These are phyloP conservation scores for Notiomystis cincta DNA, from an alignment of 2,113 vertebrate genomes.

Conservation along the genomic window DNA sequence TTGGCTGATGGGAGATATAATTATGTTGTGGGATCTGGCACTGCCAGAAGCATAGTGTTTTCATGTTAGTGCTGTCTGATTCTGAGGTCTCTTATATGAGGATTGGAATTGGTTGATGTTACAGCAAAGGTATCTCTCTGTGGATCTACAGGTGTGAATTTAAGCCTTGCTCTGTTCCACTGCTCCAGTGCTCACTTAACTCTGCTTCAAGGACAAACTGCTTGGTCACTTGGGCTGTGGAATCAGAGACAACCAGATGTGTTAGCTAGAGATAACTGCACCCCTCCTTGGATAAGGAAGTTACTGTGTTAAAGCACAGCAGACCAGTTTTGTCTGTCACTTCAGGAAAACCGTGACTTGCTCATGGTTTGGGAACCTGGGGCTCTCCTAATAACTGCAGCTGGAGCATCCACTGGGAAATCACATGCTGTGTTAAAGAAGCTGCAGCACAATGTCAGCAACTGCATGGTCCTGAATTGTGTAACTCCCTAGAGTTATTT, in stretches of 20 bases:
- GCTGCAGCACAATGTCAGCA: neutral
- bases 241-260: neutral
- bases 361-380: neutral
- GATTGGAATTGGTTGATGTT: neutral
- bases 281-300: neutral
- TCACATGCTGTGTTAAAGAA: neutral
- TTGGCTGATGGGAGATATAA: neutral
- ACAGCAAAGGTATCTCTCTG: neutral
- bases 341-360: neutral
- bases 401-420: neutral
- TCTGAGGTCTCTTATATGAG: neutral
- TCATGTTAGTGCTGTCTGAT: neutral
- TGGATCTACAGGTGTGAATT: neutral
- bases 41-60: conserved; percentile 5
- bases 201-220: neutral
- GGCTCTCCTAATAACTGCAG: neutral
- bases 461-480: neutral
- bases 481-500: neutral
- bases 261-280: neutral
- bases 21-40: neutral
- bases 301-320: neutral
- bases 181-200: neutral
- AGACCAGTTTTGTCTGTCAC: neutral
- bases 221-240: neutral
- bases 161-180: neutral